Percentiles rank a stretch among this genome's conserved stretches.
Evolutionary conservation across 2,113 vertebrate genomes (phyloP).

Genomic region (Coregonus clupeaformis): DNA sequence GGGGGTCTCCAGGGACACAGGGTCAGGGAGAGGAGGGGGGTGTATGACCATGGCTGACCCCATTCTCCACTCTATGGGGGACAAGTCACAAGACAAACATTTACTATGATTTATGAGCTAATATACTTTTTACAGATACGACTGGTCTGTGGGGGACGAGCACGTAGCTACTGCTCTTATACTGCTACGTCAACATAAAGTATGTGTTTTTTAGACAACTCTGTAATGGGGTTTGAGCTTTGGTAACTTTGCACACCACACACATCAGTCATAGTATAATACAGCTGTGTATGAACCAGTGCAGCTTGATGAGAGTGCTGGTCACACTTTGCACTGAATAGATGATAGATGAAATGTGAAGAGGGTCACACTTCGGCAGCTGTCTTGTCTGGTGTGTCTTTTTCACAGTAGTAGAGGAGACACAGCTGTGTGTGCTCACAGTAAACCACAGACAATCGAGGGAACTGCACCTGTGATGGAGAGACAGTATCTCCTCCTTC

Average conservation of each 20-base stretch:
- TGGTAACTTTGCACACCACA: no score
- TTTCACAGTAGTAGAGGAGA: conserved; percentile 40
- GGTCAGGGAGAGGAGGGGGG: conserved; percentile 53
- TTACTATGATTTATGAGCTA: conserved; percentile 64
- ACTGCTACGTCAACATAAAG: not conserved
- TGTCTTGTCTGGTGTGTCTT: conserved; percentile 36
- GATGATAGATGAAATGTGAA: conserved; percentile 4
- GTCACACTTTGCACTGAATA: conserved; percentile 6
- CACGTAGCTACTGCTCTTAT: not conserved
- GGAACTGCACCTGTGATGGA: conserved; percentile 67
- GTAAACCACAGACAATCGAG: conserved; percentile 63
- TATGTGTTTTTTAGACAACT: conserved; percentile 7
- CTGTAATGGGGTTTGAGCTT: not conserved
- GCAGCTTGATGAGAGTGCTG: not conserved
- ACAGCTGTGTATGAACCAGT: no score
- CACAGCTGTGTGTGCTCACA: conserved; percentile 62
- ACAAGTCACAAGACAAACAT: conserved; percentile 65
- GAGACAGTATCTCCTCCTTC: not conserved
- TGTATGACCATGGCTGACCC: conserved; percentile 56
- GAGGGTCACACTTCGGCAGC: conserved; percentile 34
- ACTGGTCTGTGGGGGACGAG: not conserved
- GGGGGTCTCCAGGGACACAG: conserved; percentile 45
- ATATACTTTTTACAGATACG: conserved; percentile 2
- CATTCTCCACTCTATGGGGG: conserved; percentile 20
- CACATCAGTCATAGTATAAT: no score